phyloP scores from a whole-genome alignment of 1,140 invertebrate genomes.

The Aradophagus sp. region DNA sequence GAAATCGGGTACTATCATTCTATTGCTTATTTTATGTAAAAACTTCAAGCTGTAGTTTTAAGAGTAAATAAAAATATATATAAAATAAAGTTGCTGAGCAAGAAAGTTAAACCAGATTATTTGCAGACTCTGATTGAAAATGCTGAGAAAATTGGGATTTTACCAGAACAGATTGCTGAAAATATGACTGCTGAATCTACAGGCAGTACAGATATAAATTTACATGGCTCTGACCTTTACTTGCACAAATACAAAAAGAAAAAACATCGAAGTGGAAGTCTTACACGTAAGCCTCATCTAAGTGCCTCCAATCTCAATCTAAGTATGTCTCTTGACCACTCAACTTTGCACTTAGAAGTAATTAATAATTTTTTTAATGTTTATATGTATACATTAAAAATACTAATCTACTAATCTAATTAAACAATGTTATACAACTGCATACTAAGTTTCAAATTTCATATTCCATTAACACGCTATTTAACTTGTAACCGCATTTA shows the following conservation, averaged over 20 bases:
- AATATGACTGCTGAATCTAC: slow-evolving; percentile 73
- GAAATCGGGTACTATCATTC: too few species aligned
- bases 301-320: slow-evolving; percentile 64
- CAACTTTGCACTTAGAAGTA: slow-evolving; percentile 15
- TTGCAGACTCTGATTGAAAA: slow-evolving; percentile 85
- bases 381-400: too few species aligned
- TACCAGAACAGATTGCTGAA: slow-evolving; percentile 78
- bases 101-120: not conserved
- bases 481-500: too few species aligned
- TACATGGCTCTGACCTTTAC: slow-evolving; percentile 69
- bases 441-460: too few species aligned
- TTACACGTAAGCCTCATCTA: slow-evolving; percentile 81
- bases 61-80: too few species aligned
- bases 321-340: slow-evolving; percentile 62
- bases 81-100: too few species aligned
- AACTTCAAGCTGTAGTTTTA: too few species aligned
- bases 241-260: slow-evolving; percentile 78
- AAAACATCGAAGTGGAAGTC: slow-evolving; percentile 85
- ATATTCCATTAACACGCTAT: too few species aligned
- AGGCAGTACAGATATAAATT: slow-evolving; percentile 74
- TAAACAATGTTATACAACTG: too few species aligned
- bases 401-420: too few species aligned
- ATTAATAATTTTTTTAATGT: not conserved
- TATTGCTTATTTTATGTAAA: too few species aligned
- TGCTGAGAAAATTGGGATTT: slow-evolving; percentile 81